Evolutionary conservation across 2,888 invertebrate species (phyloP).

Genomic region (Leptarthrus brevirostris): DNA sequence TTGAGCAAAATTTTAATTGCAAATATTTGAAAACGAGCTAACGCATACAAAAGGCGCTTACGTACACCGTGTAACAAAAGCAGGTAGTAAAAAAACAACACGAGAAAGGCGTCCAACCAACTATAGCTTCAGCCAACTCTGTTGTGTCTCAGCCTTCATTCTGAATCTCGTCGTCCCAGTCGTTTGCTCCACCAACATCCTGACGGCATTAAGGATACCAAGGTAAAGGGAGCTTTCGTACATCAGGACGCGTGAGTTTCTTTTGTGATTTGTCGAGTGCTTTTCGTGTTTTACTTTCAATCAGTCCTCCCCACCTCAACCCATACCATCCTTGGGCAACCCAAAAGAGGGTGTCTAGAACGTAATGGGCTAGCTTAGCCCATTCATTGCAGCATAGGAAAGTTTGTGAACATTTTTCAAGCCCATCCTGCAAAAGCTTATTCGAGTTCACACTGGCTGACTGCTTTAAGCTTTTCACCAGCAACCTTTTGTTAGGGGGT

Average conservation of each 20-base stretch:
- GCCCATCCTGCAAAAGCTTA: constrained; percentile 34
- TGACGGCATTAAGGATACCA: not conserved
- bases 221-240: constrained; percentile 6
- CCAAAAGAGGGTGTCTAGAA: not conserved
- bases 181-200: not conserved
- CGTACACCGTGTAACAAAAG: constrained; percentile 35
- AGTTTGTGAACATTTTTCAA: constrained; percentile 40
- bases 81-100: not conserved
- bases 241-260: constrained; percentile 26
- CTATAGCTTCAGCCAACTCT: not conserved
- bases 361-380: constrained; percentile 14
- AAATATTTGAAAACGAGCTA: constrained; percentile 37
- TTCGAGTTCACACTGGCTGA: not conserved
- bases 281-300: constrained; percentile 42
- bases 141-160: not conserved
- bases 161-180: not conserved
- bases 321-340: not conserved
- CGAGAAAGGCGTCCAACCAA: not conserved
- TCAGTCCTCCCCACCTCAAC: not conserved
- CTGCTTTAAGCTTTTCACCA: constrained; percentile 31
- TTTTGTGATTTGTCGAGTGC: constrained; percentile 43
- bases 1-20: constrained; percentile 42
- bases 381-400: constrained; percentile 22
- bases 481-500: constrained; percentile 33
- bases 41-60: constrained; percentile 6